Base-by-base conservation (phyloP, 2,888 invertebrate genomes). In the Pelosia muscerda region DNA sequence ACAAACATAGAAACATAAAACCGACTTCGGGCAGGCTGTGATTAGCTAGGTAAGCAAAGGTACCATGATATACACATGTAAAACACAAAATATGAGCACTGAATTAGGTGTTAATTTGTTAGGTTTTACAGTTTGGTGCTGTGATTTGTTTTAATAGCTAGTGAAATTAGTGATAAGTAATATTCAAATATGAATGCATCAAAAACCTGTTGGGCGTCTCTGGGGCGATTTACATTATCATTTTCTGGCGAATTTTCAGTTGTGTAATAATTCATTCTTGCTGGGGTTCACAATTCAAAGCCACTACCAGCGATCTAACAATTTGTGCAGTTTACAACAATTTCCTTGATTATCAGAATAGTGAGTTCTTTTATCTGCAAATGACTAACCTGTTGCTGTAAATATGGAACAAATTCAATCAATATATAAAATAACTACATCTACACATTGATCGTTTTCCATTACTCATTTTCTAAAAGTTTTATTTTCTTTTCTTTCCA, bases 121-220 rank as follows among this genome's bases (percentile, higher is more conserved):
- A 59, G 13, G 25, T 38, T 53, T 60, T 59, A 64, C 53, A 53
- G 11, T 25, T 61, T 64, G 8, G 80, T 80, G 73, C 68, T 19
- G 38, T 42, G 55, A 49, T 15, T n/a, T 2, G 49, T 49, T 49
- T 63, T 15, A 23, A 63, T 64, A 22, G 57, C 53, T 70, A 71
- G 75, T 75, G 69, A 69, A 11, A 76, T 84, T 84, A 83, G 71
- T 81, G 63, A 68, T 53, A n/a, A n/a, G n/a, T n/a, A 75, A 71
- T 54, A 74, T 72, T 57, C 56, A 72, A 74, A 78, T 31, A 69
- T 56, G 65, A 61, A 63, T 75, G 68, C 64, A 68, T 66, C 55
- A 71, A 71, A 82, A 88, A 90, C 92, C 92, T 92, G 92, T 79
- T 80, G 74, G 64, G 84, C 78, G 72, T 87, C 84, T 85, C 82